Evolutionary conservation across 2,888 invertebrate species (phyloP).

Genomic region (Tipula lateralis): DNA sequence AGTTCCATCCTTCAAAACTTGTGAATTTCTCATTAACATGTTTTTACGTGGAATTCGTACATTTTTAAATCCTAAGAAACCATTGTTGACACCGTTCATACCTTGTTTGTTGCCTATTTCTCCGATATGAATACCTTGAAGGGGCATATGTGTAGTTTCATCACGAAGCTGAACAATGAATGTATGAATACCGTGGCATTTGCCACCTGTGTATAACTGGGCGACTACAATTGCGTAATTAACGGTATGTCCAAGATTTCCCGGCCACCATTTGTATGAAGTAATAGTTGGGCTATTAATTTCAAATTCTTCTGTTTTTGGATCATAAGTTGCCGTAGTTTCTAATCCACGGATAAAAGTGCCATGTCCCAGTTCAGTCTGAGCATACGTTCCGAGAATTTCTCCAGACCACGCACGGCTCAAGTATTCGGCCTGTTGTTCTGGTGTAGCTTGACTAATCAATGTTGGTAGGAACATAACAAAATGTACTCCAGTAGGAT

Average conservation of each 20-base stretch:
- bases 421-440: slow-evolving; percentile 87
- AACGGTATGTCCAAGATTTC: slow-evolving; percentile 87
- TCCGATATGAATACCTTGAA: slow-evolving; percentile 84
- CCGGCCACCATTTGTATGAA: slow-evolving; percentile 96
- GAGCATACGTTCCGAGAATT: slow-evolving; percentile 92
- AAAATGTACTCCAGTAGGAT: slow-evolving; percentile 67
- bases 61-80: slow-evolving; percentile 82
- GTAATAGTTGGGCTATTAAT: slow-evolving; percentile 82
- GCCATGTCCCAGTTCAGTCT: slow-evolving; percentile 92
- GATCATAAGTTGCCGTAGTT: slow-evolving; percentile 89
- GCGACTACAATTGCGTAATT: slow-evolving; percentile 92
- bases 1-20: slow-evolving; percentile 79
- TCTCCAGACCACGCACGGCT: slow-evolving; percentile 73
- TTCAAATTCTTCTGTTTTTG: slow-evolving; percentile 74
- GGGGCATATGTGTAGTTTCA: slow-evolving; percentile 78
- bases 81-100: slow-evolving; percentile 89
- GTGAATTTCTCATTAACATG: slow-evolving; percentile 91
- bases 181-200: slow-evolving; percentile 84
- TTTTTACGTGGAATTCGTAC: slow-evolving; percentile 83
- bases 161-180: slow-evolving; percentile 90
- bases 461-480: slow-evolving; percentile 91
- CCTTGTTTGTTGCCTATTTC: slow-evolving; percentile 95
- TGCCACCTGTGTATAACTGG: slow-evolving; percentile 77
- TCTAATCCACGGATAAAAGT: slow-evolving; percentile 90
- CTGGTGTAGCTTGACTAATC: slow-evolving; percentile 81